These are phyloP conservation scores for Tonatia bakeri DNA, from an alignment of 2,113 vertebrate genomes.

Conservation along the genomic window DNA sequence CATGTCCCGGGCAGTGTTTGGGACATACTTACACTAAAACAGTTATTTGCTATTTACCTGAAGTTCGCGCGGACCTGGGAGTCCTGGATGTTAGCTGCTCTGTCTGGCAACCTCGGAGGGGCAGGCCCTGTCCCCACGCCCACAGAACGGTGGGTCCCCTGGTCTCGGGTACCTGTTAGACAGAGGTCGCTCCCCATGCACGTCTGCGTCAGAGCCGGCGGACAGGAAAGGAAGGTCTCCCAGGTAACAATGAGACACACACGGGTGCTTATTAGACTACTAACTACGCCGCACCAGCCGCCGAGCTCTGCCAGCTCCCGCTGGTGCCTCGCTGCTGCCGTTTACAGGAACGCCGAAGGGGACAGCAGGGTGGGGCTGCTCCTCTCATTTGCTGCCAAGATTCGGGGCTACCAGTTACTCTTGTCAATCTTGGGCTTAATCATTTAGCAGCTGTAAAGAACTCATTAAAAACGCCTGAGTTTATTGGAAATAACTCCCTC, in stretches of 20 bases:
- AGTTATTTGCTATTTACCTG: not conserved
- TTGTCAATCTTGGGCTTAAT: slow-evolving; percentile 78
- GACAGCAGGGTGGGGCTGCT: slow-evolving; percentile 68
- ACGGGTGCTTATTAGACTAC: slow-evolving; percentile 60
- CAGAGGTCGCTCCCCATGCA: fast-evolving
- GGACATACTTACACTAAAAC: not conserved
- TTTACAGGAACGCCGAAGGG: slow-evolving; percentile 76
- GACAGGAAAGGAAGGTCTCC: slow-evolving; percentile 9
- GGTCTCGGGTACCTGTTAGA: fast-evolving
- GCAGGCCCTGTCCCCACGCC: too few relatives aligned
- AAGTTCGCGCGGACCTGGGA: fast-evolving
- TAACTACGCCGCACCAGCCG: slow-evolving; percentile 73
- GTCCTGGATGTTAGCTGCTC: fast-evolving
- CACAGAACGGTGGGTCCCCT: fast-evolving
- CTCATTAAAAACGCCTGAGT: slow-evolving; percentile 79
- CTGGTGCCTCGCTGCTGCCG: slow-evolving; percentile 55
- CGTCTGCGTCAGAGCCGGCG: not conserved
- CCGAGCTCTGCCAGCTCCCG: slow-evolving; percentile 63
- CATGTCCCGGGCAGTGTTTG: not conserved
- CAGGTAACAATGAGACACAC: slow-evolving; percentile 4
- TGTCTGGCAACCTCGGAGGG: fast-evolving
- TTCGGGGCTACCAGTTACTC: slow-evolving; percentile 78
- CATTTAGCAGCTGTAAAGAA: slow-evolving; percentile 81
- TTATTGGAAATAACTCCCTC: slow-evolving; percentile 76
- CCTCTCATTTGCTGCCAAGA: slow-evolving; percentile 81